Evolutionary conservation across 92 coral and sea anemone species (phyloP), one percentile per base, ranked within the genome.

Genomic region (Actinostola sp.): DNA sequence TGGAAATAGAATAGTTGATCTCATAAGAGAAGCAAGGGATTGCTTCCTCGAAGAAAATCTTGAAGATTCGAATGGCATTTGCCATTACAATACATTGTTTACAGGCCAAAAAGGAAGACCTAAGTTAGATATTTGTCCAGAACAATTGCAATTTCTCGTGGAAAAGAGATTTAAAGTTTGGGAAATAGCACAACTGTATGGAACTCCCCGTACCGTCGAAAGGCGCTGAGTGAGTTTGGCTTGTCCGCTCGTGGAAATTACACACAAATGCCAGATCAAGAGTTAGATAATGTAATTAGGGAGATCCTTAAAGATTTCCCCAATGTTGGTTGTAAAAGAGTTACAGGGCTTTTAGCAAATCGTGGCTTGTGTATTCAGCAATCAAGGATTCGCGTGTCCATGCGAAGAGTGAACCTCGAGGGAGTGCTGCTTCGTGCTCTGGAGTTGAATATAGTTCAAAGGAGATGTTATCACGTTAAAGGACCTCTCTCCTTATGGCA

Each of bases 401-500:
- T 83, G 79, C 42, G 72, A 48, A 58, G 78, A 70, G 88, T 76
- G 17, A 62, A 45, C 39, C 84, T 81, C 25, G 79, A 62, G 21
- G 84, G 84, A 27, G 57, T 63, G 46, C 74, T 84, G 16, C 54
- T 84, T 28, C 56, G 80, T 20, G 79, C 88, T 35, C 77, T 83
- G 16, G 83, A 83, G 62, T 38, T 83, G 68, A 63, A 55, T 28
- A 78, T 66, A 14, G 54, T 77, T 30, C 84, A 66, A 28, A 64
- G 89, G 30, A 54, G 89, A 27, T 69, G 59, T 13, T 84, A 84
- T 75, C 78, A 72, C 44, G 79, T 83, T 19, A 58, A 32, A 32
- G 77, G 82, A n/a, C 82, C 88, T 16, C 77, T 82, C 16, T 63
- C 88, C 24, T 63, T 74, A 28, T 73, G 75, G 76, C n/a, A n/a